phyloP scores from a whole-genome alignment of 2,888 invertebrate species.

The Tigriopus californicus region DNA sequence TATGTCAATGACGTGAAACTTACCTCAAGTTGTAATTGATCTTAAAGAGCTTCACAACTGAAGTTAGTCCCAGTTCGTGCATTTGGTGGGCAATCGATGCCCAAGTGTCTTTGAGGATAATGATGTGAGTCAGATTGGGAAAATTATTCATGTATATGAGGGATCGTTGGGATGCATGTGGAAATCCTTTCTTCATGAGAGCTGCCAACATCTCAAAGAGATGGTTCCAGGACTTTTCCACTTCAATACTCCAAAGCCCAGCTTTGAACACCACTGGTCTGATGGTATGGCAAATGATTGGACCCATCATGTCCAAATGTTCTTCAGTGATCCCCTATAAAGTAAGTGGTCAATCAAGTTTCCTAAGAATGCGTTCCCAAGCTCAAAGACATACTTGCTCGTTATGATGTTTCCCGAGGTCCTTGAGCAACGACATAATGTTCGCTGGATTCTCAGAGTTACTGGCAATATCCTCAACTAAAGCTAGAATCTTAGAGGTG shows the following conservation, averaged over 20 bases:
- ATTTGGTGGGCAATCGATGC: background rate
- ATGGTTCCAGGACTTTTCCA: constrained; percentile 12
- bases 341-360: background rate
- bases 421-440: background rate
- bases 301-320: background rate
- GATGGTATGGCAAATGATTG: constrained; percentile 7
- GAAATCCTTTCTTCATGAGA: constrained; percentile 7
- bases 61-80: background rate
- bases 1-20: too few relatives aligned
- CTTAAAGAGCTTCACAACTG: background rate
- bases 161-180: background rate
- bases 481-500: background rate
- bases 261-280: constrained; percentile 3
- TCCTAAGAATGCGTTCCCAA: background rate
- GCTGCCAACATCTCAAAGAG: constrained; percentile 8
- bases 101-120: constrained; percentile 7
- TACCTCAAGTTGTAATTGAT: background rate
- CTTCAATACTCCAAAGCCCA: constrained; percentile 3
- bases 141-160: background rate
- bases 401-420: background rate
- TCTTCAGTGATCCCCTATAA: background rate
- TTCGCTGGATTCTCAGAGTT: background rate
- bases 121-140: background rate
- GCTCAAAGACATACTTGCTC: background rate
- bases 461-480: background rate